A percentile compares a stretch with the other conserved stretches of the same genome.
phyloP scores from a whole-genome alignment of 2,888 invertebrate genomes.

The Cheilosia vernalis region DNA sequence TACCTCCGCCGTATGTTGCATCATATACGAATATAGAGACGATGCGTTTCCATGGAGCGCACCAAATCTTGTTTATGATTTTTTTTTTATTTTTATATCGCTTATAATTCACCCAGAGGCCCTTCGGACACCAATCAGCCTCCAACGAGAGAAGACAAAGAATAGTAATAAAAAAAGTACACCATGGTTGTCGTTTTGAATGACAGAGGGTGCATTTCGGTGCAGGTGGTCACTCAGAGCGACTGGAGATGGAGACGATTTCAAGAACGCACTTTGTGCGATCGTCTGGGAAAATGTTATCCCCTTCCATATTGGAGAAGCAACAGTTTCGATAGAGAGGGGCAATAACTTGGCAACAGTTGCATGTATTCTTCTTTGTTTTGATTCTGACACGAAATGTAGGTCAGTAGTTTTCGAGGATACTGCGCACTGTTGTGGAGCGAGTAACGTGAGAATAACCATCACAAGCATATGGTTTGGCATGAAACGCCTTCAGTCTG shows the following conservation, averaged over 20 bases:
- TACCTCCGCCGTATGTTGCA: conserved; percentile 38
- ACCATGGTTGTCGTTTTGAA: conserved; percentile 19
- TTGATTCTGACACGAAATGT: conserved; percentile 51
- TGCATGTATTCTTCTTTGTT: conserved; percentile 55
- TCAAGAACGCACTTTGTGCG: conserved; percentile 13
- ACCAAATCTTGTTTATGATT: conserved; percentile 19
- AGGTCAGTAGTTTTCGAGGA: conserved; percentile 60
- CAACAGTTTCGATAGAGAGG: conserved; percentile 20
- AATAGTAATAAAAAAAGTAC: conserved; percentile 9
- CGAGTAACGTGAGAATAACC: conserved; percentile 7
- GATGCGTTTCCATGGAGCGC: not conserved
- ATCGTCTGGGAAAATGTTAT: conserved; percentile 38
- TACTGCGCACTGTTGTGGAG: not conserved
- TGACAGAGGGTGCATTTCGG: conserved; percentile 64
- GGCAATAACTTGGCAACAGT: conserved; percentile 25
- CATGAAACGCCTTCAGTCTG: no score
- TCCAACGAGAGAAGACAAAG: conserved; percentile 41
- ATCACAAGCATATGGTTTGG: not conserved
- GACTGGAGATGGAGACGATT: conserved; percentile 17
- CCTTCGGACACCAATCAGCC: conserved; percentile 31
- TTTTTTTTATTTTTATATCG: not conserved
- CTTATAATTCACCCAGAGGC: conserved; percentile 31
- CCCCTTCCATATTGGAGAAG: conserved; percentile 4
- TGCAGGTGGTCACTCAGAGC: conserved; percentile 61
- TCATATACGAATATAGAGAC: conserved; percentile 24